phyloP scores from a whole-genome alignment of 2,113 vertebrate genomes.

The Pygoscelis antarcticus region DNA sequence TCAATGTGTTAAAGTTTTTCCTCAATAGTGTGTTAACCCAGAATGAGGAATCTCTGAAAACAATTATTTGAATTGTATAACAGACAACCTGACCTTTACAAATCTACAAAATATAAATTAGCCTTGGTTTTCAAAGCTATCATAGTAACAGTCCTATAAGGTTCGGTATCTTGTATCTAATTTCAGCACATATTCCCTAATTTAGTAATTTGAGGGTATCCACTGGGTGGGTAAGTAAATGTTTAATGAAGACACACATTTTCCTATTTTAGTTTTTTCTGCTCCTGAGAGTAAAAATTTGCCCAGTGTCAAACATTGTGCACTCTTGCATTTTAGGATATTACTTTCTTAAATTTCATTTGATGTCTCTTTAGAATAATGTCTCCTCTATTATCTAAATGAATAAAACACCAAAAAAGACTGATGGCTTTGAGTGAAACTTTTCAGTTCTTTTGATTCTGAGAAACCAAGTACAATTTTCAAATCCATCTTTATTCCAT shows the following conservation, averaged over 20 bases:
- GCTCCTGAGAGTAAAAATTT: neutral
- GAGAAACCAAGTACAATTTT: neutral
- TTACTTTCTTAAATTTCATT: neutral
- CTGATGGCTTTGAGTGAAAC: neutral
- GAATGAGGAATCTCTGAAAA: neutral
- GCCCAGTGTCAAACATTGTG: neutral
- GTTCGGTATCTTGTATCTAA: neutral
- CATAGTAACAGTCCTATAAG: neutral
- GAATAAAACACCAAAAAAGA: neutral
- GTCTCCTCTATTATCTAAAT: neutral
- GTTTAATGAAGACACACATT: neutral
- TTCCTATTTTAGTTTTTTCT: neutral
- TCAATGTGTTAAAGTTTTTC: neutral
- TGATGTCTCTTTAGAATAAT: neutral
- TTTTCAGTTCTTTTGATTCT: neutral
- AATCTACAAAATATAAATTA: neutral
- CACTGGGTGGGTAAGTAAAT: neutral
- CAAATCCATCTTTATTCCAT: neutral
- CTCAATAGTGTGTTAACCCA: neutral
- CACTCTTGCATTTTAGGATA: neutral
- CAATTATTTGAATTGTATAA: neutral
- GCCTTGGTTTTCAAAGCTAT: neutral
- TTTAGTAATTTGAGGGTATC: neutral
- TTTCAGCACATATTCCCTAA: neutral
- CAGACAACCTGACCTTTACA: neutral